phyloP scores from a whole-genome alignment of 2,888 invertebrate species.

The Cetonia aurata region DNA sequence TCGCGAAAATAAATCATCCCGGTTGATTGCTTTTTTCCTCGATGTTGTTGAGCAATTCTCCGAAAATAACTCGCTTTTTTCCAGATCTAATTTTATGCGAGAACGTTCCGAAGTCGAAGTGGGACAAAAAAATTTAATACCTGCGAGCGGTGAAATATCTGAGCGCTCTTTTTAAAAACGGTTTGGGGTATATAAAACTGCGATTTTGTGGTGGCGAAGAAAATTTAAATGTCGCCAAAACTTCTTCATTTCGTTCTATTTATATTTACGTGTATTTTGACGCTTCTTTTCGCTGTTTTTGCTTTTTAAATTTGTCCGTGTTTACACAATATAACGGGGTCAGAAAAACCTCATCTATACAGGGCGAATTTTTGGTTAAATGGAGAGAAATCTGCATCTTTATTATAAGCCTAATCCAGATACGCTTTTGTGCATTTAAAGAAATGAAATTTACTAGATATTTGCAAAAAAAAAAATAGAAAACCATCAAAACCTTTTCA shows the following conservation, averaged over 20 bases:
- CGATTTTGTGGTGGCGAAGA: background rate
- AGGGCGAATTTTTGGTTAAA: no score
- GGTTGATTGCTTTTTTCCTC: conserved; percentile 29
- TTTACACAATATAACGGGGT: no score
- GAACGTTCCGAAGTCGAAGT: conserved; percentile 8
- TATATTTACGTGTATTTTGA: background rate
- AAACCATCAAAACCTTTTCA: no score
- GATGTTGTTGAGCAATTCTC: conserved; percentile 20
- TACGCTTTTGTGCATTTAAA: no score
- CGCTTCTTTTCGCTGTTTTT: background rate
- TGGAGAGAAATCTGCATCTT: no score
- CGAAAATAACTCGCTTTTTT: conserved; percentile 25
- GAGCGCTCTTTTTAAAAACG: background rate
- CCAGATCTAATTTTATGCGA: conserved; percentile 25
- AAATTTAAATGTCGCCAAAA: background rate
- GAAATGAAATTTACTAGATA: no score
- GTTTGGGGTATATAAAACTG: conserved; percentile 1
- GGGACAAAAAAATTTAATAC: conserved; percentile 2
- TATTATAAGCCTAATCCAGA: no score
- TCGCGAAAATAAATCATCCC: conserved; percentile 32
- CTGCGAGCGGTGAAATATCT: conserved; percentile 19
- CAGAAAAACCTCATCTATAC: no score
- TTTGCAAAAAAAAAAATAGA: no score
- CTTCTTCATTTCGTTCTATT: background rate
- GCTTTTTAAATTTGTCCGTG: no score